phyloP scores from a whole-genome alignment of 2,888 invertebrate genomes.

The Nomada lathburiana region DNA sequence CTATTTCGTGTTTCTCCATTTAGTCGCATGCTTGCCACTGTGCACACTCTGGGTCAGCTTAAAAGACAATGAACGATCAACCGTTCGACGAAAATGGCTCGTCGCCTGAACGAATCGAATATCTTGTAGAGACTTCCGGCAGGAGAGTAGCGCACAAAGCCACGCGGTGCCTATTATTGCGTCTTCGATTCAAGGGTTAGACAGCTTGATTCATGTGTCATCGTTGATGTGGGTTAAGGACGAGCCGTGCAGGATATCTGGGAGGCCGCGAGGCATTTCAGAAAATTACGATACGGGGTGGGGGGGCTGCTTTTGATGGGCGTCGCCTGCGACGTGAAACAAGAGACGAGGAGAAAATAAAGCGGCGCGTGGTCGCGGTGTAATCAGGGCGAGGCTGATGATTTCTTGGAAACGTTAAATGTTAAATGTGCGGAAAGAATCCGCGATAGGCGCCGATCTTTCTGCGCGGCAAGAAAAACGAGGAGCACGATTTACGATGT shows the following conservation, averaged over 20 bases:
- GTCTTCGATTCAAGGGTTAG: constrained; percentile 52
- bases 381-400: constrained; percentile 39
- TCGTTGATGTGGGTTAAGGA: constrained; percentile 66
- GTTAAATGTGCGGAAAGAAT: background rate
- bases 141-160: constrained; percentile 25
- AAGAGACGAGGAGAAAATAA: background rate
- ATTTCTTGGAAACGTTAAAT: constrained; percentile 18
- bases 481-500: background rate
- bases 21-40: no score
- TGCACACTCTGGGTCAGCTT: no score
- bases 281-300: constrained; percentile 49
- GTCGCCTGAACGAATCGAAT: background rate
- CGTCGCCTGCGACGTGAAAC: background rate
- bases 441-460: background rate
- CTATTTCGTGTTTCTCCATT: no score
- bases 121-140: constrained; percentile 28
- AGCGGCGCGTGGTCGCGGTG: background rate
- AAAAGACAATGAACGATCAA: background rate
- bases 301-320: constrained; percentile 28
- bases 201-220: constrained; percentile 50
- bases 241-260: constrained; percentile 40
- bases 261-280: constrained; percentile 51
- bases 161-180: constrained; percentile 44
- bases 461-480: no score
- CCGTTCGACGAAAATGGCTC: background rate